Evolutionary conservation across 2,113 vertebrate species (phyloP).

Genomic region (Ammodramus savannarum): DNA sequence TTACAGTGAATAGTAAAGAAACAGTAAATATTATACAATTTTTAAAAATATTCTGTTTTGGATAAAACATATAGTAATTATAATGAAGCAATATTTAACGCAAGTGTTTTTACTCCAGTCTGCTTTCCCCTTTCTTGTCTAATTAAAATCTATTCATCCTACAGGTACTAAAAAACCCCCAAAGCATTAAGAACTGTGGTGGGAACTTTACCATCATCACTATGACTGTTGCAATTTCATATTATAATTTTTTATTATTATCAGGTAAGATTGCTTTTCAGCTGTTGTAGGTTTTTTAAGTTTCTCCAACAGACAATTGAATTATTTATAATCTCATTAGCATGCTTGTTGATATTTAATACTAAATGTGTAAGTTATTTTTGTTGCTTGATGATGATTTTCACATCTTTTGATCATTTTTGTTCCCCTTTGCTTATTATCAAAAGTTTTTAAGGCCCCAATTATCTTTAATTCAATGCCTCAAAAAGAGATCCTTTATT

Average conservation of each 20-base stretch:
- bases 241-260: not conserved
- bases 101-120: not conserved
- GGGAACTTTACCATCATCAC: not conserved
- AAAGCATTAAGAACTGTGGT: not conserved
- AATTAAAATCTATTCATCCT: constrained; percentile 9
- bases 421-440: not conserved
- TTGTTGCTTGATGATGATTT: not conserved
- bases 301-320: constrained; percentile 12
- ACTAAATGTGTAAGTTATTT: not conserved
- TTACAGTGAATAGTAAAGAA: not conserved
- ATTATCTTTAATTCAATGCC: constrained; percentile 43
- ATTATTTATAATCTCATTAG: constrained; percentile 51
- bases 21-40: not conserved
- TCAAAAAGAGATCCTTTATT: not conserved
- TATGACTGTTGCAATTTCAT: not conserved
- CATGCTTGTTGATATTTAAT: not conserved
- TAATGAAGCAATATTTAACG: not conserved
- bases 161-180: not conserved
- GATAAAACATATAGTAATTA: not conserved
- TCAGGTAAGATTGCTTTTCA: not conserved
- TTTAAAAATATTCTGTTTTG: not conserved
- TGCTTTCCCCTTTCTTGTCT: not conserved
- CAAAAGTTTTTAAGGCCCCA: not conserved
- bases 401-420: constrained; percentile 38
- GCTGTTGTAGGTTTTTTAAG: not conserved